Conservation (phyloP, 1,140 invertebrate genomes). For the Cotesia chilonis region DNA sequence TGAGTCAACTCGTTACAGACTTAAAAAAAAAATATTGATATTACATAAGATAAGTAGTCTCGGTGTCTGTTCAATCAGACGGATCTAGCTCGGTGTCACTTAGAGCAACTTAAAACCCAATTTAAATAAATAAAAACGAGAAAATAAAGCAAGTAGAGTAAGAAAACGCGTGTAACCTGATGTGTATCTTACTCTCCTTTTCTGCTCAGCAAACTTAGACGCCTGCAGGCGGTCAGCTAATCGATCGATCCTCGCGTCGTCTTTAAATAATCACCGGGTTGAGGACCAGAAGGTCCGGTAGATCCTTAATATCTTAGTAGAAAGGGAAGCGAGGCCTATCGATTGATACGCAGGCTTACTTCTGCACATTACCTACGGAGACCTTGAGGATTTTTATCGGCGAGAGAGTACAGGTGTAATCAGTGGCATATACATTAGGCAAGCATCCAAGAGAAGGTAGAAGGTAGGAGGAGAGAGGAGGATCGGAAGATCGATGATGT, state of each 20-base stretch:
- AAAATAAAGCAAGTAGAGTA: not conserved
- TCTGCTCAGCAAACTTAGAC: constrained; percentile 5
- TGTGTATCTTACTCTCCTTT: not conserved
- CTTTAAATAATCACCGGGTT: constrained; percentile 1
- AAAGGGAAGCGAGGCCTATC: constrained; percentile 28
- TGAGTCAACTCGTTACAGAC: not conserved
- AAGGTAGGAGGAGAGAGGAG: not conserved
- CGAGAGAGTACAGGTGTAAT: constrained; percentile 32
- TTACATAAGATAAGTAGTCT: not conserved
- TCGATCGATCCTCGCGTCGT: constrained; percentile 14
- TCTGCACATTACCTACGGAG: not conserved
- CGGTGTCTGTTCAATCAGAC: not conserved
- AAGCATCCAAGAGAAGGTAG: not conserved
- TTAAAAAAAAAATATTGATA: not conserved
- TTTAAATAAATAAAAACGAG: not conserved
- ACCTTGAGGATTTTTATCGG: not conserved
- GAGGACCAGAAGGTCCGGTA: not conserved
- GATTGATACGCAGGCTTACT: constrained; percentile 24
- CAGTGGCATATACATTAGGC: constrained; percentile 35
- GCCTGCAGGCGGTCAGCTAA: constrained; percentile 3
- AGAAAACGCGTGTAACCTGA: not conserved
- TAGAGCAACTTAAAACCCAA: not conserved
- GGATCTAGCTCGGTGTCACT: not conserved
- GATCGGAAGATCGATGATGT: constrained; percentile 36
- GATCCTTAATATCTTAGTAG: not conserved